Evolutionary conservation across 2,888 invertebrate genomes (phyloP).

Genomic region (Homarus gammarus): DNA sequence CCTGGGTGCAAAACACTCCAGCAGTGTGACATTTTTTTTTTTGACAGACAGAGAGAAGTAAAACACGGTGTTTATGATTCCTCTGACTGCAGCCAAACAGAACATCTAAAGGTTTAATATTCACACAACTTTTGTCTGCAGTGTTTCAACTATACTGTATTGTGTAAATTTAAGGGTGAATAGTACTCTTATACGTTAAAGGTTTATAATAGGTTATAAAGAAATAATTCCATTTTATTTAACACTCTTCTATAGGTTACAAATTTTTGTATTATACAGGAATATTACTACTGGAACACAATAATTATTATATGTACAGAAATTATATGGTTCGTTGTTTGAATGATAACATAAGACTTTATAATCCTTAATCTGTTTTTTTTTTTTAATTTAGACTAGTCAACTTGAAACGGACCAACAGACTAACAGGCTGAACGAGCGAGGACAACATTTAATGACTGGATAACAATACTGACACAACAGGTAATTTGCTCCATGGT

Average conservation of each 20-base stretch:
- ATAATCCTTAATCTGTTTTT: conserved; percentile 53
- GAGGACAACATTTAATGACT: conserved; percentile 64
- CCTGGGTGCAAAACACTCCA: too few species aligned
- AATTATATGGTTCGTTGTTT: conserved; percentile 67
- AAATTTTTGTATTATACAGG: conserved; percentile 68
- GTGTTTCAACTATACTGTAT: too few species aligned
- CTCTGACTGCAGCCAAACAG: too few species aligned
- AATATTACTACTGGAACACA: conserved; percentile 68
- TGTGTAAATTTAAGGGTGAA: too few species aligned
- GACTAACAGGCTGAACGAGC: conserved; percentile 61
- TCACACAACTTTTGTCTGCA: too few species aligned
- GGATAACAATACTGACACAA: conserved; percentile 67
- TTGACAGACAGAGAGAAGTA: too few species aligned
- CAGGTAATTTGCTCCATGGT: conserved; percentile 37
- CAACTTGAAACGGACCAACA: conserved; percentile 68
- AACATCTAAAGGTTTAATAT: too few species aligned
- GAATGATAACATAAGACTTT: conserved; percentile 51
- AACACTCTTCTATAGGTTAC: conserved; percentile 71
- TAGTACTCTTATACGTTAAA: too few species aligned
- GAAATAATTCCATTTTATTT: conserved; percentile 70
- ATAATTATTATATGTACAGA: conserved; percentile 64
- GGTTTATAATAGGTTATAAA: conserved; percentile 34
- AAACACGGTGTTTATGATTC: too few species aligned
- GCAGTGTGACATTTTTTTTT: too few species aligned
- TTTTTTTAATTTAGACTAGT: conserved; percentile 69